Base-by-base conservation (phyloP, 2,888 invertebrate genomes). In the Agonopterix arenella region DNA sequence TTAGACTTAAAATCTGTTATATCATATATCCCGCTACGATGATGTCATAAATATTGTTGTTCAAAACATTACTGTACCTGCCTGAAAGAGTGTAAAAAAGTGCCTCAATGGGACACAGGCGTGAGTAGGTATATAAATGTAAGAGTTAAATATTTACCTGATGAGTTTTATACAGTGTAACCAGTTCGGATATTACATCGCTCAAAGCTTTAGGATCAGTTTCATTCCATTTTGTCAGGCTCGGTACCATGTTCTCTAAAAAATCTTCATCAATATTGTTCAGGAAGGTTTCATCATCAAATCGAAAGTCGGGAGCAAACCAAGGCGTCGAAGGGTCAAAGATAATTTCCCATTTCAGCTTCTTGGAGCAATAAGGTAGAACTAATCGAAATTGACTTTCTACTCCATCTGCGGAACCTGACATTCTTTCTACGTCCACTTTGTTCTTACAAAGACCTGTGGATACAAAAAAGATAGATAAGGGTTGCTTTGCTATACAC, bases 281-380 rank as follows among this genome's bases (percentile, higher is more conserved):
- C 28, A 92, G 75, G 73, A 95, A 95, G 46, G 80, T 85, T 42
- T 92, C 91, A 71, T 94, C 93, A 59, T 93, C 91, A 74, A 95
- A 94, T 62, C 93, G 89, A 68, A 95, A 94, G 71, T 95, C 95
- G 1, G 95, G 94, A 4, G 94, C 92, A 65, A 92, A 91, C 74
- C 92, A 91, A 5, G 93, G 92, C 46, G 84, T 79, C 11, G 86
- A 76, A 0, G 85, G 78, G 69, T 94, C 92, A 76, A 95, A 95
- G 52, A 94, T 80, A 10, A 95, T 84, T 66, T 93, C 93, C 93
- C 94, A 94, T 59, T 90, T 90, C 4, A 95, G 72, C 53, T 84
- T 88, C 57, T 91, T 91, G 2, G 92, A 93, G 53, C 93, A 94
- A 71, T 93, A 95, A 0, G 95, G 94, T 48, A 95, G 85, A 11